Percentiles rank a stretch among this genome's conserved stretches.
Evolutionary conservation across 1,140 invertebrate genomes (phyloP).

Genomic region (Drosophila leontia): DNA sequence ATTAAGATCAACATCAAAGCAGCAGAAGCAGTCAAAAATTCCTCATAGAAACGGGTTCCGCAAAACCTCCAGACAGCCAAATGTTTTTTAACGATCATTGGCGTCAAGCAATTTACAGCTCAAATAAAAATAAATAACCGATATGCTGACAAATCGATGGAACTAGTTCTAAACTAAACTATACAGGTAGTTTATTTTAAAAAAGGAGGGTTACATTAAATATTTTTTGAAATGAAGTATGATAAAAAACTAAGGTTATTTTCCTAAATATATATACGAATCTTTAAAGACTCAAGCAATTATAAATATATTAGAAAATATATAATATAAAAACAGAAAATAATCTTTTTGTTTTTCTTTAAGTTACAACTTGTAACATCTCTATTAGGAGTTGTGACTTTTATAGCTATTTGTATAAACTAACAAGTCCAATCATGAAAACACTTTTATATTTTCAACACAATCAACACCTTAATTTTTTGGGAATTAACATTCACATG

Average conservation of each 20-base stretch:
- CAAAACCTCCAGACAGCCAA: constrained; percentile 44
- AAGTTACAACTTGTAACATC: neutral
- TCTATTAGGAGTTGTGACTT: neutral
- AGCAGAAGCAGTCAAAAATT: constrained; percentile 53
- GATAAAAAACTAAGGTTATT: too few relatives aligned
- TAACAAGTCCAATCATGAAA: neutral
- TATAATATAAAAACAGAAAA: too few relatives aligned
- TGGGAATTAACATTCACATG: neutral
- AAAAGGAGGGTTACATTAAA: neutral
- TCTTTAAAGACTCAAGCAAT: too few relatives aligned
- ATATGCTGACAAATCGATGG: constrained; percentile 62
- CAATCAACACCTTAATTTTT: neutral
- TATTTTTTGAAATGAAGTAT: too few relatives aligned
- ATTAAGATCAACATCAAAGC: constrained; percentile 77
- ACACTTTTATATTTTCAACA: neutral
- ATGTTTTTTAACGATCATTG: constrained; percentile 64
- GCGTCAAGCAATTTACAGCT: constrained; percentile 78
- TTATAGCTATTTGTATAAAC: too few relatives aligned
- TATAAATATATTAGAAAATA: too few relatives aligned
- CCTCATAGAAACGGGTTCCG: constrained; percentile 54
- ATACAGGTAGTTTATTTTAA: neutral
- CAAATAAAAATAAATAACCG: constrained; percentile 74
- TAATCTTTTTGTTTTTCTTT: too few relatives aligned
- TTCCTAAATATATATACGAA: too few relatives aligned
- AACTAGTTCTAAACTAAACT: constrained; percentile 48